A percentile compares a stretch with the other conserved stretches of the same genome.
These are phyloP conservation scores for Adelognathus sp. DNA, from an alignment of 2,888 invertebrate species.

Conservation along the genomic window DNA sequence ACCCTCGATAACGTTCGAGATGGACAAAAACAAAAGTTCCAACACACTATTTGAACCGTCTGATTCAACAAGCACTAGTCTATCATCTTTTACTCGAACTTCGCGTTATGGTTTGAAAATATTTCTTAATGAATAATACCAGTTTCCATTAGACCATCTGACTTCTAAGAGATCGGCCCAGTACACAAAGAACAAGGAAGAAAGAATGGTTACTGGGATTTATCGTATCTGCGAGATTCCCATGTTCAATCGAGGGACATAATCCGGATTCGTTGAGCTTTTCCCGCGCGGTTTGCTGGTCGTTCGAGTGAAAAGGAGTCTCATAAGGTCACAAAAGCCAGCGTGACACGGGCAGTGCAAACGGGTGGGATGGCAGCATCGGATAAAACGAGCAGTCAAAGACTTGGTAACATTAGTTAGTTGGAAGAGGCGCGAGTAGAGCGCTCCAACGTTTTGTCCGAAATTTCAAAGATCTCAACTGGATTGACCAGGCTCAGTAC, in stretches of 20 bases:
- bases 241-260: conserved; percentile 11
- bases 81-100: too few relatives aligned
- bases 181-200: not conserved
- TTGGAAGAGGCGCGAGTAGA: conserved; percentile 25
- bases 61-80: too few relatives aligned
- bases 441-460: conserved; percentile 11
- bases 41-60: too few relatives aligned
- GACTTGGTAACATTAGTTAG: not conserved
- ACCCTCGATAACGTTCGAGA: too few relatives aligned
- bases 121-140: not conserved
- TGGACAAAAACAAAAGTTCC: too few relatives aligned
- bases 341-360: not conserved
- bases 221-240: conserved; percentile 43
- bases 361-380: not conserved
- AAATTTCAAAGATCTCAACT: conserved; percentile 38
- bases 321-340: conserved; percentile 26
- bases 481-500: conserved; percentile 11
- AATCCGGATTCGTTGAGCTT: not conserved
- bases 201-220: conserved; percentile 33
- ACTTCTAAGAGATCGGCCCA: conserved; percentile 9
- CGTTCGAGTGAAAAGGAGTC: conserved; percentile 19
- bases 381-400: not conserved
- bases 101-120: too few relatives aligned
- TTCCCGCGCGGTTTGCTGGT: not conserved
- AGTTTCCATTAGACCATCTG: not conserved